Evolutionary conservation across 2,888 invertebrate genomes (phyloP).

Genomic region (Iphiclides podalirius): DNA sequence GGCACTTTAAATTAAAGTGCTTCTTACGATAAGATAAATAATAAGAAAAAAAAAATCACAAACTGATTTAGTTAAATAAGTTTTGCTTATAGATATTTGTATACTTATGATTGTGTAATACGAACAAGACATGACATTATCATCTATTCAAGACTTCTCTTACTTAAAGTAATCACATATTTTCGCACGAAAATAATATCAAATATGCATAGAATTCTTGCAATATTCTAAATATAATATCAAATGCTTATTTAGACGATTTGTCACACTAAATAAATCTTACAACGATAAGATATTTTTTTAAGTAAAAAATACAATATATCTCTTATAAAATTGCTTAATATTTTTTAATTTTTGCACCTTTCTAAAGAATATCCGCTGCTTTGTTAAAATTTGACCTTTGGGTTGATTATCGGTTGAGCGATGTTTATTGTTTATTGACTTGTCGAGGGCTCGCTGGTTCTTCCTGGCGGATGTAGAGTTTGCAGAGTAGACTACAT

Average conservation of each 20-base stretch:
- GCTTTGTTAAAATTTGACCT: too few relatives aligned
- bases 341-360: not conserved
- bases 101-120: not conserved
- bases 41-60: not conserved
- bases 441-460: too few relatives aligned
- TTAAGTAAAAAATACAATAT: not conserved
- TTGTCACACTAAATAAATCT: not conserved
- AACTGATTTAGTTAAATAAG: constrained; percentile 2
- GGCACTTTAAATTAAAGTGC: not conserved
- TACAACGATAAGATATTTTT: not conserved
- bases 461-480: too few relatives aligned
- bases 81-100: constrained; percentile 1
- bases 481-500: too few relatives aligned
- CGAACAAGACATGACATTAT: not conserved
- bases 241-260: constrained; percentile 16
- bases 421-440: too few relatives aligned
- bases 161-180: too few relatives aligned
- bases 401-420: too few relatives aligned
- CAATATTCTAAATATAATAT: constrained; percentile 14
- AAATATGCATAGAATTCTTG: not conserved
- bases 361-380: not conserved
- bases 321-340: not conserved
- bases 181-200: constrained; percentile 7
- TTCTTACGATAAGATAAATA: too few relatives aligned
- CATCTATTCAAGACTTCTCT: not conserved